Evolutionary conservation across 2,113 vertebrate species (phyloP).

Genomic region (Burhinus oedicnemus): DNA sequence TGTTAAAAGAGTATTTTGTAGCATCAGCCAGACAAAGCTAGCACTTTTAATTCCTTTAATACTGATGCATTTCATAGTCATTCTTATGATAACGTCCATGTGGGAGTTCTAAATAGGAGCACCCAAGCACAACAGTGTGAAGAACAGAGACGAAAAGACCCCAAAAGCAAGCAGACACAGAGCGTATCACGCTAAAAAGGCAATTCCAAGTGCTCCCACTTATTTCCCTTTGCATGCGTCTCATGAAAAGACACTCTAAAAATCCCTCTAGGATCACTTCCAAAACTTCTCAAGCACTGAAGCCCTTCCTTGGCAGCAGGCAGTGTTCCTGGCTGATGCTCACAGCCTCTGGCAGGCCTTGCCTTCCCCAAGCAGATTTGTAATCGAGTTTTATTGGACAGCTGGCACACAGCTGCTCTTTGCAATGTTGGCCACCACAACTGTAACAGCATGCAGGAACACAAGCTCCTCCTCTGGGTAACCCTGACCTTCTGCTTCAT

Average conservation of each 20-base stretch:
- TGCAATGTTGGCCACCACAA: background rate
- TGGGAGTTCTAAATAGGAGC: background rate
- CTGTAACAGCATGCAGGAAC: background rate
- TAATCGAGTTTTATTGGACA: background rate
- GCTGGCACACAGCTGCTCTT: slow-evolving; percentile 21
- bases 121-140: background rate
- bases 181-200: accelerated
- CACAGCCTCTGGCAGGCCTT: background rate
- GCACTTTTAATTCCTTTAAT: background rate
- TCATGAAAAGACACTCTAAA: background rate
- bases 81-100: background rate
- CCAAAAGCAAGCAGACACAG: background rate
- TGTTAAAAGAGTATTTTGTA: background rate
- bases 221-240: background rate
- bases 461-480: background rate
- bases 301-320: background rate
- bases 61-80: background rate
- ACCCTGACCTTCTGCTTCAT: background rate
- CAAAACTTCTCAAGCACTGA: background rate
- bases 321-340: background rate
- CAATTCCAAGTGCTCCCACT: background rate
- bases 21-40: background rate
- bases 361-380: background rate
- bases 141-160: background rate
- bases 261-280: background rate